Percentiles rank a stretch among this genome's conserved stretches.
Evolutionary conservation across 2,113 vertebrate species (phyloP).

Genomic region (Bettongia penicillata): DNA sequence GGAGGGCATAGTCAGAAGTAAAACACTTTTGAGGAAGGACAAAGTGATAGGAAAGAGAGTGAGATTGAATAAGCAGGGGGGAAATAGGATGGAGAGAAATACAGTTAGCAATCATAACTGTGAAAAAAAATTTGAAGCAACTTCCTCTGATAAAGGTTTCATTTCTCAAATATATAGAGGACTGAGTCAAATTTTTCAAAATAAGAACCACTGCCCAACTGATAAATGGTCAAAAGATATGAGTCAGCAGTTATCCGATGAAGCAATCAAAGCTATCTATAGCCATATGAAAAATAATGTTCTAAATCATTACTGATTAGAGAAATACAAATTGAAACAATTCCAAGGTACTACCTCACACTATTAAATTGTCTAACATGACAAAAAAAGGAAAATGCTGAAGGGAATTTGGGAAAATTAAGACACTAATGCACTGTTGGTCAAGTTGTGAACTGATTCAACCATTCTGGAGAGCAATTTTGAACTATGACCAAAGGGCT

Average conservation of each 20-base stretch:
- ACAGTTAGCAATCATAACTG: background rate
- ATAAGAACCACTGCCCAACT: background rate
- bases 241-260: background rate
- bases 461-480: background rate
- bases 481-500: too few species aligned
- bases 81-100: background rate
- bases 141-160: background rate
- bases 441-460: background rate
- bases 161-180: background rate
- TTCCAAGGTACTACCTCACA: background rate
- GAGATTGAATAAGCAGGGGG: background rate
- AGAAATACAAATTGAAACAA: background rate
- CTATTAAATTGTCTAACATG: background rate
- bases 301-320: background rate
- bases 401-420: background rate
- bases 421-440: background rate
- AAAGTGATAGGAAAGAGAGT: background rate
- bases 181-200: background rate
- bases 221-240: background rate
- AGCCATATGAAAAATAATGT: background rate
- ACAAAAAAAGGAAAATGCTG: background rate
- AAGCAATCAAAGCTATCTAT: background rate
- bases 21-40: background rate
- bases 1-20: too few species aligned
- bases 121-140: background rate